Percentiles rank a stretch among this genome's conserved stretches.
Conservation (phyloP, 2,113 vertebrate species). For the Cryptomyrus ogoouensis region DNA sequence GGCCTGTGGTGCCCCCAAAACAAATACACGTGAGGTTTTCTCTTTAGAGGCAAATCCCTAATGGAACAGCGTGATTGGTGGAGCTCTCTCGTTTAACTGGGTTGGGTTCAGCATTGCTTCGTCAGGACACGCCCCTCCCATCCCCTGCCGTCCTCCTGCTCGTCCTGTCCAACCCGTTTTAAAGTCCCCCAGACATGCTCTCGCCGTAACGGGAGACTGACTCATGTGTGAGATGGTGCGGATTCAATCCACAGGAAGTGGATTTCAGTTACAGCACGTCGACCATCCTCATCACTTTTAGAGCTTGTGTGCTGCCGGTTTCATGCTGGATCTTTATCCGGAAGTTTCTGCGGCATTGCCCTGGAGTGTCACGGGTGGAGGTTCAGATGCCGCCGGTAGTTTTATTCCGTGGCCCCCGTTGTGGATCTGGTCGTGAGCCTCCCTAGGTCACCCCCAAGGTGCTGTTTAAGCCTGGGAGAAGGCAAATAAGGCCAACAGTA, state of each 20-base stretch:
- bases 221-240: neutral
- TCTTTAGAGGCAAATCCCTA: neutral
- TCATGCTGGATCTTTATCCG: neutral
- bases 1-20: neutral
- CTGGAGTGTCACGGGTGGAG: neutral
- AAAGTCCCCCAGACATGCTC: neutral
- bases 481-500: neutral
- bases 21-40: neutral
- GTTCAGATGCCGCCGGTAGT: no score
- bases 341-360: neutral
- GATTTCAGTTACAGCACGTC: neutral
- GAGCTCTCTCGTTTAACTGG: neutral
- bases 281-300: neutral
- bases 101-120: neutral
- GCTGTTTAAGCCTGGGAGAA: no score
- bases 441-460: neutral
- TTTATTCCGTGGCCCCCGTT: neutral
- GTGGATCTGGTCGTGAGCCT: neutral
- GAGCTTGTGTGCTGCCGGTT: neutral
- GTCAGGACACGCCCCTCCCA: neutral
- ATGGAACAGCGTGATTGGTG: neutral
- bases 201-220: neutral
- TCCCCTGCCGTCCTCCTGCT: neutral
- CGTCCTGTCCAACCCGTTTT: slow-evolving; percentile 9
- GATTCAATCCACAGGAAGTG: neutral